A percentile compares a stretch with the other conserved stretches of the same genome.
Evolutionary conservation across 2,113 vertebrate species (phyloP).

Genomic region (Pseudopodoces humilis): DNA sequence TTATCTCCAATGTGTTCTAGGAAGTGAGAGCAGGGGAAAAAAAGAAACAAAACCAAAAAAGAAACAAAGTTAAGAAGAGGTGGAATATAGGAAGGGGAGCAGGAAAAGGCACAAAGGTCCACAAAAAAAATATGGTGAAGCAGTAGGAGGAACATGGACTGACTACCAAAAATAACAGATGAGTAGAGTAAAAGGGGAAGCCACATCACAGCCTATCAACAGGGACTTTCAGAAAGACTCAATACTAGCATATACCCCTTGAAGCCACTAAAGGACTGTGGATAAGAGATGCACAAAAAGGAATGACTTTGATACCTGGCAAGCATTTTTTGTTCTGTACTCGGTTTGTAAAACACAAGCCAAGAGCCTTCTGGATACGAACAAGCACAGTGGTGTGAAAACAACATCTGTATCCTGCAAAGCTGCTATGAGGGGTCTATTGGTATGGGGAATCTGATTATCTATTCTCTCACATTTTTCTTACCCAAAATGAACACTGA

Average conservation of each 20-base stretch:
- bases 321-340: constrained; percentile 25
- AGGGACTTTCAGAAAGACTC: background rate
- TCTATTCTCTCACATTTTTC: constrained; percentile 12
- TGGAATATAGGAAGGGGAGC: background rate
- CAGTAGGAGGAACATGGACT: background rate
- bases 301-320: background rate
- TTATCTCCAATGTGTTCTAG: background rate
- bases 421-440: background rate
- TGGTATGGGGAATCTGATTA: background rate
- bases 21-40: background rate
- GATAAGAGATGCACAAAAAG: constrained; percentile 13
- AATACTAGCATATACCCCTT: background rate
- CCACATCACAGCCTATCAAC: background rate
- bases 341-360: constrained; percentile 23
- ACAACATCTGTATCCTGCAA: background rate
- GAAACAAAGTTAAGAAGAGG: background rate
- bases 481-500: background rate
- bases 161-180: background rate
- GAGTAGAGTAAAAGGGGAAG: background rate
- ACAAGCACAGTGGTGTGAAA: constrained; percentile 5
- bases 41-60: background rate
- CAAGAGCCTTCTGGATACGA: background rate
- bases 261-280: background rate
- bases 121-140: background rate
- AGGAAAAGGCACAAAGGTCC: background rate